Evolutionary conservation across 2,888 invertebrate genomes (phyloP).

Genomic region (Chloroclystis v-ata): DNA sequence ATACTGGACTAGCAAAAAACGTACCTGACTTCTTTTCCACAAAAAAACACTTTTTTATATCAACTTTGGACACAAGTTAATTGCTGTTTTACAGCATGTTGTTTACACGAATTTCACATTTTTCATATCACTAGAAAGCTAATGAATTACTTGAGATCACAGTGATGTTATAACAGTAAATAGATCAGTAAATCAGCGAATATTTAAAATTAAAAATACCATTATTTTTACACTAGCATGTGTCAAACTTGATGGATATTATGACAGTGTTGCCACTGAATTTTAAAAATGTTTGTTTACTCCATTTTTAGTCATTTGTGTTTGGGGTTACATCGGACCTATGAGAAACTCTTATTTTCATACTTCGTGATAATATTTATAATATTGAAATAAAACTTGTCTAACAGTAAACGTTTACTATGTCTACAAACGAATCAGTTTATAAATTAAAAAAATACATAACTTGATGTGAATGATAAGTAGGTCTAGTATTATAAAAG

Average conservation of each 20-base stretch:
- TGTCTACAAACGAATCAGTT: no score
- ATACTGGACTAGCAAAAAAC: constrained; percentile 51
- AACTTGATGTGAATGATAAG: no score
- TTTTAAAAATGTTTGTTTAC: constrained; percentile 18
- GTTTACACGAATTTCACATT: constrained; percentile 19
- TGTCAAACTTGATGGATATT: constrained; percentile 30
- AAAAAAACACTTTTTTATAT: constrained; percentile 49
- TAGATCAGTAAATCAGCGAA: constrained; percentile 33
- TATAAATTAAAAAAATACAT: no score
- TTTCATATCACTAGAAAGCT: constrained; percentile 6
- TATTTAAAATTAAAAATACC: constrained; percentile 41
- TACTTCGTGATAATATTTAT: no score
- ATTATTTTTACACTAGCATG: constrained; percentile 47
- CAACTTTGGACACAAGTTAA: constrained; percentile 25
- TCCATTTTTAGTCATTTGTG: constrained; percentile 18
- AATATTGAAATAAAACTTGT: no score
- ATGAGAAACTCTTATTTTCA: neutral
- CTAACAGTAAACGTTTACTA: no score
- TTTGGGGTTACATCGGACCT: constrained; percentile 13
- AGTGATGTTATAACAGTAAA: constrained; percentile 1
- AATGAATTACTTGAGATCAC: constrained; percentile 7
- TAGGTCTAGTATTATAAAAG: no score
- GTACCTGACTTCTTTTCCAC: constrained; percentile 47
- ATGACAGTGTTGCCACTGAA: constrained; percentile 24
- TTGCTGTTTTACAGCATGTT: constrained; percentile 27